Evolutionary conservation across 2,888 invertebrate genomes (phyloP).

Genomic region (Crioceris asparagi): DNA sequence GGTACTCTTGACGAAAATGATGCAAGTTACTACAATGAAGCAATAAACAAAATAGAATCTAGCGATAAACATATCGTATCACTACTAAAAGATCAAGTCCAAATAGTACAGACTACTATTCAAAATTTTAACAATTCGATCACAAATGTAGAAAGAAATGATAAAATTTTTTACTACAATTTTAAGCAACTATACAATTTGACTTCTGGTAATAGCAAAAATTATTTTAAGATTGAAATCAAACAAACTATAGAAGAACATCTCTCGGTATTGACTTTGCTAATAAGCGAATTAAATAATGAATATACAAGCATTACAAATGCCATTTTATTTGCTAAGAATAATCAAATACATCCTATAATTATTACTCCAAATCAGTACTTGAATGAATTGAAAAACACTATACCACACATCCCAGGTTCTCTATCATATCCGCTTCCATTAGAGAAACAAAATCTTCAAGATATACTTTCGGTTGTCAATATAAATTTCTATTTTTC

Average conservation of each 20-base stretch:
- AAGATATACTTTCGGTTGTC: slow-evolving; percentile 5
- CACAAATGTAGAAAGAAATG: slow-evolving; percentile 11
- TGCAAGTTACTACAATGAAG: slow-evolving; percentile 13
- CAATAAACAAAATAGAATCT: slow-evolving; percentile 9
- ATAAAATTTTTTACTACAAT: slow-evolving; percentile 9
- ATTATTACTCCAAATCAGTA: slow-evolving; percentile 14
- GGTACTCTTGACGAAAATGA: slow-evolving; percentile 16
- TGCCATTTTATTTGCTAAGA: slow-evolving; percentile 10
- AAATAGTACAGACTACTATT: slow-evolving; percentile 13
- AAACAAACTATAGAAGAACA: slow-evolving; percentile 15
- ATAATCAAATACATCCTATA: slow-evolving; percentile 13
- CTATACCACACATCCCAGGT: slow-evolving; percentile 8
- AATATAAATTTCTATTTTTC: slow-evolving; percentile 8
- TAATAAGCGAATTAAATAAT: slow-evolving; percentile 11
- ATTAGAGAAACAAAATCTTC: slow-evolving; percentile 8
- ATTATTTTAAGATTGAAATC: slow-evolving; percentile 11
- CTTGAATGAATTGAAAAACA: slow-evolving; percentile 11
- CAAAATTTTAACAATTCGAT: slow-evolving; percentile 15
- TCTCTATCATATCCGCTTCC: slow-evolving; percentile 10
- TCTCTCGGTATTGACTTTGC: slow-evolving; percentile 11
- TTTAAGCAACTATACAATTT: slow-evolving; percentile 7
- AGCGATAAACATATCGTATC: slow-evolving; percentile 11
- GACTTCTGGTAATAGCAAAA: slow-evolving; percentile 3
- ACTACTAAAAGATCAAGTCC: slow-evolving; percentile 13
- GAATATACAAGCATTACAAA: slow-evolving; percentile 11